Evolutionary conservation across 2,113 vertebrate species (phyloP), one percentile per base, ranked within the genome.

Genomic region (Toxotes chatareus): DNA sequence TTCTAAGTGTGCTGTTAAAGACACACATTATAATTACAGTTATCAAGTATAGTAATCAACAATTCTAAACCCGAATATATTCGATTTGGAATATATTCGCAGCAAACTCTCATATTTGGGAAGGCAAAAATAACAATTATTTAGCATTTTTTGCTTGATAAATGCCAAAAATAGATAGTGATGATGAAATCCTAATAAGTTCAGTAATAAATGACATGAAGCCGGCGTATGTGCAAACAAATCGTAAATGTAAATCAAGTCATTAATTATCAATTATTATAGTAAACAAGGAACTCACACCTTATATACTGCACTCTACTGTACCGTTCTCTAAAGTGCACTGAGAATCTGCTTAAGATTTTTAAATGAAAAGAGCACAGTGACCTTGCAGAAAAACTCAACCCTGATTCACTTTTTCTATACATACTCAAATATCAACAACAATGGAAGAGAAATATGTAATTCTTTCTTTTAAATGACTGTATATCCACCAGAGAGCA

Each of bases 11-110:
- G 62, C 38, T 14, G 21, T 23, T 14, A 19, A 27, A 66, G 53
- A 47, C 57, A 76, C 23, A 27, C 74, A 74, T 59, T 51, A 49
- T 64, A 71, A 60, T 68, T 80, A 49, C 40, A 71, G 27, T 46
- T 19, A 51, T 27, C 27, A 27, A 27, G 27, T 27, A 27, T 27
- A 27, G 6, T 17, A 10, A 65, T 31, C 3, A 65, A 32, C 49
- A 21, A 19, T 4, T 51, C 17, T 51, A 51, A 51, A 19, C 17
- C 49, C 5, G 21, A 51, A 17, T 51, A 21, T 51, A 7, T 6
- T 51, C 7, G 9, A 40, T 61, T 40, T 38, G 17, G 21, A 42
- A 10, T 1, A 1, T 21, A 31, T 12, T 10, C n/a, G 42, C 42
- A 17, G 16, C 11, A 57, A 23, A 47, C 36, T 73, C 27, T 21